Base-by-base conservation (phyloP, 2,888 invertebrate species). In the Rhaphigaster nebulosa region DNA sequence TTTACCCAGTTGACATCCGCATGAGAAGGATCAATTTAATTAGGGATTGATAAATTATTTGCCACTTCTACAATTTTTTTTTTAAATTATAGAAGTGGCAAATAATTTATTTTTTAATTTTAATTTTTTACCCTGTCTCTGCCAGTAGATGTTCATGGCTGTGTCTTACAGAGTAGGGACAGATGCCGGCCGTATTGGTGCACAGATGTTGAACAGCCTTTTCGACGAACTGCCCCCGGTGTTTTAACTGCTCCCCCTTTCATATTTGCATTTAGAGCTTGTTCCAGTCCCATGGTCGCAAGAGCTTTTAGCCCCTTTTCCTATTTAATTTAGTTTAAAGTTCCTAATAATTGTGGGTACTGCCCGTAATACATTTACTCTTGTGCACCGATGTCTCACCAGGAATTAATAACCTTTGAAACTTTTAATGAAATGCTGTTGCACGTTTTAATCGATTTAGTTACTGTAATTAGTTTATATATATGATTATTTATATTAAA, bases 261-360 rank as follows among this genome's bases (percentile, higher is more conserved):
- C 84, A 84, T 84, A 84, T 84, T 84, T 84, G 45, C 84, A 84
- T 84, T 84, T 50, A 84, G 18, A 84, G 84, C 84, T 84, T 84
- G 84, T 84, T 45, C 45, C 45, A 26, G 23, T 18, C 1, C 45
- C 45, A 12, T 41, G 26, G 45, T 41, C 23, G 45, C 34, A 18
- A 34, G 20, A 76, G 70, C 70, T 76, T 76, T 76, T 76, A 76
- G 70, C 10, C 34, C 65, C 70, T 76, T 38, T 76, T 38, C 12
- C 70, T 20, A 38, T 76, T 76, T 76, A 76, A 76, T 76, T 76
- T 76, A 76, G 70, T 76, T 76, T 76, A 23, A 76, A 76, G 38
- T 76, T 76, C 70, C 70, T 76, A 76, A 76, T 76, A 76, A 76
- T 76, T 76, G 34, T 38, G 70, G 38, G 34, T 76, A 76, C 34